Base-by-base conservation (phyloP, 2,888 invertebrate genomes). In the Sialis fuliginosa region DNA sequence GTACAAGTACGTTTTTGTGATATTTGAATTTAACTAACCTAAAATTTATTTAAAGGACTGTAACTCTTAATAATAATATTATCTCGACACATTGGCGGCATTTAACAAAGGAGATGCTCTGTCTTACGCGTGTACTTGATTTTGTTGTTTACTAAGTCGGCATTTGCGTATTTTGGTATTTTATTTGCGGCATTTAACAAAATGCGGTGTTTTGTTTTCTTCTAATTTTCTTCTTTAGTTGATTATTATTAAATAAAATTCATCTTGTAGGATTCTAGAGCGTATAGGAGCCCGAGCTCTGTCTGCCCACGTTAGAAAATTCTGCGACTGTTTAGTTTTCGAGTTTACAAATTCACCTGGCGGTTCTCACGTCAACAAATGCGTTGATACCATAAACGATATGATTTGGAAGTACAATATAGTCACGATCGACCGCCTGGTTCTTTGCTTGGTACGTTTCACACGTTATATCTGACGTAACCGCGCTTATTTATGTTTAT, bases 381-480 rank as follows among this genome's bases (percentile, higher is more conserved):
- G 89, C 58, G 89, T 93, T 3, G 95, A 95, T 59, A 90, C 92
- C 0, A 84, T 96, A 54, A 93, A 90, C 63, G 89, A 91, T 59
- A 88, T 96, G 77, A 91, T 96, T 52, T 96, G 96, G 95, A 92
- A 93, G 58, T 93, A 90, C 65, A 92, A 95, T 65, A 88, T 96
- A 53, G 86, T 96, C 45, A 90, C 95, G 35, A 87, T 96, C 51
- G 96, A 96, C 65, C 72, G 93, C 52, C 75, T 96, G 1, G 85
- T 96, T 6, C 70, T 96, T 39, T 95, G 93, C 62, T 68, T 96
- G 65, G 87, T 82, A 63, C 70, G 72, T 65, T 48, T 34, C 39
- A 45, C 42, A 41, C 32, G 37, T 6, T 44, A 9, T 39, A 6
- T 44, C 8, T 34, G 31, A 34, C 33, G 2, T 42, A 31, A 2